These are phyloP conservation scores for Zaprionus taronus DNA, from an alignment of 1,140 invertebrate species.

Conservation along the genomic window DNA sequence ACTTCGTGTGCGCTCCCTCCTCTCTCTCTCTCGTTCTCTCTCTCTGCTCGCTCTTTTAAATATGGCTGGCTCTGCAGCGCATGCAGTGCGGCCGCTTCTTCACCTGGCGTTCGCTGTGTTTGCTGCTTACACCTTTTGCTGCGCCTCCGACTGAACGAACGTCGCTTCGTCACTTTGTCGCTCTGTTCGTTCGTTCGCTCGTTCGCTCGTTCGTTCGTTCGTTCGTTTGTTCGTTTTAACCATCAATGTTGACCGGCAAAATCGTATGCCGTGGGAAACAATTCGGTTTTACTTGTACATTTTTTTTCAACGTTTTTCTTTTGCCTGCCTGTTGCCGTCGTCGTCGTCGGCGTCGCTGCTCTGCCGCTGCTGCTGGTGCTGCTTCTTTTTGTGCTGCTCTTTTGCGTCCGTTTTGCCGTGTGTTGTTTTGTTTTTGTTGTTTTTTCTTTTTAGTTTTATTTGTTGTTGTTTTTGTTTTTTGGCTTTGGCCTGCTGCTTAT, in stretches of 20 bases:
- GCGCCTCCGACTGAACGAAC: constrained; percentile 41
- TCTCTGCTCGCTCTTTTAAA: constrained; percentile 53
- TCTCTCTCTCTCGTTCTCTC: constrained; percentile 29
- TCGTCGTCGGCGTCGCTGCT: constrained; percentile 31
- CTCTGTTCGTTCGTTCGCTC: constrained; percentile 41
- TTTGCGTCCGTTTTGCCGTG: constrained; percentile 73
- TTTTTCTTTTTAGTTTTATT: constrained; percentile 40
- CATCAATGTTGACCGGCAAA: constrained; percentile 84
- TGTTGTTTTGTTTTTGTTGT: constrained; percentile 53
- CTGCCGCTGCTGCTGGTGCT: constrained; percentile 46
- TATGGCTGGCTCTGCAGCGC: constrained; percentile 67
- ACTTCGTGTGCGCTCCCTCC: constrained; percentile 6
- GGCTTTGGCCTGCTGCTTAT: constrained; percentile 67
- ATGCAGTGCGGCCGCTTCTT: constrained; percentile 69
- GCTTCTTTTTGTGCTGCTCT: constrained; percentile 64
- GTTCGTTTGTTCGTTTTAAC: constrained; percentile 60
- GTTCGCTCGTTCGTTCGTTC: constrained; percentile 41
- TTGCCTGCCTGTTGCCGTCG: constrained; percentile 50
- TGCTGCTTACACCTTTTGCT: constrained; percentile 75
- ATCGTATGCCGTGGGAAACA: constrained; percentile 85
- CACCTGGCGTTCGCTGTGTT: constrained; percentile 65
- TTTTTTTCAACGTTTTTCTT: constrained; percentile 75
- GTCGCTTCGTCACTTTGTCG: constrained; percentile 34
- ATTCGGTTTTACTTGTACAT: constrained; percentile 84
- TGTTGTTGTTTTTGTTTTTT: constrained; percentile 46